Evolutionary conservation across 2,888 invertebrate species (phyloP), one percentile per base, ranked within the genome.

Genomic region (Calameuta idolon): DNA sequence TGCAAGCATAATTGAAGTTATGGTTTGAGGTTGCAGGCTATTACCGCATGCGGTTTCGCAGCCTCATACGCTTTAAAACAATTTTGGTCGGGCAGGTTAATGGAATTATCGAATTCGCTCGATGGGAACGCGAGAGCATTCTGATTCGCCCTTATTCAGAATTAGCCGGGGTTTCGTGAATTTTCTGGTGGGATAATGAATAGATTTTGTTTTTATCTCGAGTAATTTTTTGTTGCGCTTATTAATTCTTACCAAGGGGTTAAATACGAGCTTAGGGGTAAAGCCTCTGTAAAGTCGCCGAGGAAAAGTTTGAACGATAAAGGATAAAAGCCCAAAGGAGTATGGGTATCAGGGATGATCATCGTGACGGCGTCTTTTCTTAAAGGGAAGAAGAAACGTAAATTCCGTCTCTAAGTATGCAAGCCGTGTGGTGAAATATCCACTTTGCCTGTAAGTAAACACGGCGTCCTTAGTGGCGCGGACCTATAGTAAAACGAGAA

Each of bases 381-480:
- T 68, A 77, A 77, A 77, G 73, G n/a, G 55, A 78, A 76, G 68
- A 80, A 79, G 69, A 80, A 80, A 76, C 78, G 76, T 79, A 80
- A 81, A 79, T 79, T 82, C 35, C 79, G 69, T 30, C 76, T 79
- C 76, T 80, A 83, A 84, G 85, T 84, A 85, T 86, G 83, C 84
- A 81, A 73, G 79, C 79, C 81, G 81, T 76, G 77, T 76, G 79
- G 77, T 83, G 83, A 84, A 87, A 86, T 85, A 87, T 83, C 81
- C 82, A 80, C 81, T 82, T 83, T 82, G 83, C 81, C 82, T 79
- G 83, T 84, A 83, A 87, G 86, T 87, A 88, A 89, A 88, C 86
- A 86, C 80, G 80, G 85, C 85, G 83, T 85, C 84, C 84, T 85
- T 85, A 79, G 83, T 83, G 80, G 78, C 75, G 78, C 79, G 71